Evolutionary conservation across 2,113 vertebrate genomes (phyloP).

Genomic region (Anarhynchus alexandrinus): DNA sequence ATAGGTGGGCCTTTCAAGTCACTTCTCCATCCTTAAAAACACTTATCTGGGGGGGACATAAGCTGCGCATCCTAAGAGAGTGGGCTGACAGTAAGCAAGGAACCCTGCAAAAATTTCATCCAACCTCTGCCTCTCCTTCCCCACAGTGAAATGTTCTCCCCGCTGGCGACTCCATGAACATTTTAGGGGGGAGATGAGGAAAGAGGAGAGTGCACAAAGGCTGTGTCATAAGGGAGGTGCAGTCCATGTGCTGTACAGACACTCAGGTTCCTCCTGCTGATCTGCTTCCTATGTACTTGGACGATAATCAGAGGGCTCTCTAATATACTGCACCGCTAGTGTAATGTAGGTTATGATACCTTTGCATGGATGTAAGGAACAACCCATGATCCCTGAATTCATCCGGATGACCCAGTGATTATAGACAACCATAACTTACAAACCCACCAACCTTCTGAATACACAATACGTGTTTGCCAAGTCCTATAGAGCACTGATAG

Average conservation of each 20-base stretch:
- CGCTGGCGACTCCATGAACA: neutral
- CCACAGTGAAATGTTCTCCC: neutral
- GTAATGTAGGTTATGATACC: neutral
- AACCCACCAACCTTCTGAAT: neutral
- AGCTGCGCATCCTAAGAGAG: rapidly evolving
- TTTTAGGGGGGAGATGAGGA: neutral
- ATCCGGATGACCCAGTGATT: neutral
- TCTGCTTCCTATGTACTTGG: neutral
- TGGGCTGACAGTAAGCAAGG: neutral
- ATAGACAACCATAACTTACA: neutral
- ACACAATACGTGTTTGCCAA: neutral
- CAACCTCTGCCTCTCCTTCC: neutral
- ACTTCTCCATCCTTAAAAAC: neutral
- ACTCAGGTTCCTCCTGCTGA: rapidly evolving
- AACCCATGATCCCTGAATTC: neutral
- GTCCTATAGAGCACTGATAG: neutral
- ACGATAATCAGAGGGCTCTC: neutral
- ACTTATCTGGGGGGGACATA: neutral
- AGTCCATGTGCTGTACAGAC: neutral
- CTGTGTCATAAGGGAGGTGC: neutral
- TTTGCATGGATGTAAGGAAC: neutral
- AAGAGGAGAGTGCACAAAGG: neutral
- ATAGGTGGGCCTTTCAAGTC: neutral
- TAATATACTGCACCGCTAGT: rapidly evolving
- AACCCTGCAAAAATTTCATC: neutral